phyloP scores from a whole-genome alignment of 1,140 invertebrate genomes.

The Drosophila baimaii region DNA sequence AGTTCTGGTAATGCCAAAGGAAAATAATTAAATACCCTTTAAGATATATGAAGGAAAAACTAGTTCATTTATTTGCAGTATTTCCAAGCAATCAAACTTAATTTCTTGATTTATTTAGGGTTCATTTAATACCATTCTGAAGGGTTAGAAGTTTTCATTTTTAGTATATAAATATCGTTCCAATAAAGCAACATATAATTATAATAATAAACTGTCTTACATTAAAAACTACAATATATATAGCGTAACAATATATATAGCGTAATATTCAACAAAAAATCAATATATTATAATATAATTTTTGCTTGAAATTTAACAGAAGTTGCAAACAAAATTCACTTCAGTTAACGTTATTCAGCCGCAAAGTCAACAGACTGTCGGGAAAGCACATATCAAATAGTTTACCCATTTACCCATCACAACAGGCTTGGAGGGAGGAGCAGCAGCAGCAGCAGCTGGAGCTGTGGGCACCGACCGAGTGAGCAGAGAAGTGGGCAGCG shows the following conservation, averaged over 20 bases:
- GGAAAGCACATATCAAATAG: slow-evolving; percentile 35
- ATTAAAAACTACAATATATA: no score
- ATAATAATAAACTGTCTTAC: no score
- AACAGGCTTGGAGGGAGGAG: slow-evolving; percentile 44
- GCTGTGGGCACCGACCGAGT: neutral
- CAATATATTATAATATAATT: neutral
- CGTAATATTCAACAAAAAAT: no score
- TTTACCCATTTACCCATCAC: slow-evolving; percentile 28
- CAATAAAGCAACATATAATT: neutral
- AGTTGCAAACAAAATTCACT: slow-evolving; percentile 12
- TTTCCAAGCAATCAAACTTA: neutral
- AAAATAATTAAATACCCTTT: slow-evolving; percentile 12
- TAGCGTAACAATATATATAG: no score
- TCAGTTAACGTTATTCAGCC: slow-evolving; percentile 25
- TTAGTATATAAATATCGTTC: neutral
- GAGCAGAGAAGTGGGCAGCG: slow-evolving; percentile 22
- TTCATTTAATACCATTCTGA: no score
- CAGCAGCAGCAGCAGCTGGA: slow-evolving; percentile 4
- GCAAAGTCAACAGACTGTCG: slow-evolving; percentile 25
- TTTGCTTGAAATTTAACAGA: neutral
- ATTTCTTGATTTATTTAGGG: neutral
- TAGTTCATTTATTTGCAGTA: neutral
- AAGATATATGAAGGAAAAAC: neutral
- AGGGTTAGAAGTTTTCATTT: neutral
- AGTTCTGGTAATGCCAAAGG: neutral